phyloP scores from a whole-genome alignment of 2,888 invertebrate species.

The Candidula unifasciata region DNA sequence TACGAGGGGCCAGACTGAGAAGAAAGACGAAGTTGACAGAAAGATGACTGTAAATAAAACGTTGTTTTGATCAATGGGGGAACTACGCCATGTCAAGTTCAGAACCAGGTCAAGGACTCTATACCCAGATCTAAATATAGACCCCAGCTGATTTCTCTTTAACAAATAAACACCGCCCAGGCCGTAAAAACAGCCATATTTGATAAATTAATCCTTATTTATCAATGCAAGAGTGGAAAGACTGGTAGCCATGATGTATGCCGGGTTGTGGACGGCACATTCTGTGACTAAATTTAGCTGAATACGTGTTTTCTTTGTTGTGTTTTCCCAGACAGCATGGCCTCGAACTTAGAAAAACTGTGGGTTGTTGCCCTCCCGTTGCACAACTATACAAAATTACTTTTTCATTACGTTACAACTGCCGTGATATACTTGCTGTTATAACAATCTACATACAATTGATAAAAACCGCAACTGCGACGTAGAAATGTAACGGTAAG shows the following conservation, averaged over 20 bases:
- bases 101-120: constrained; percentile 45
- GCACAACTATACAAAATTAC: not conserved
- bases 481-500: too few relatives aligned
- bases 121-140: constrained; percentile 43
- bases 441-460: not conserved
- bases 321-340: constrained; percentile 7
- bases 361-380: not conserved
- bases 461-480: too few relatives aligned
- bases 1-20: too few relatives aligned
- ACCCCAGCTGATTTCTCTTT: constrained; percentile 50
- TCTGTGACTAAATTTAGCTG: constrained; percentile 31
- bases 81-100: constrained; percentile 44
- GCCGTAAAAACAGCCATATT: not conserved
- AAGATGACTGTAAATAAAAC: not conserved
- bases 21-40: too few relatives aligned
- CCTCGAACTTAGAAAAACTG: constrained; percentile 1
- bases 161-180: not conserved
- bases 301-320: constrained; percentile 46
- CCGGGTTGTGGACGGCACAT: not conserved
- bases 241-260: not conserved
- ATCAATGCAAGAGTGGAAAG: not conserved
- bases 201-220: not conserved
- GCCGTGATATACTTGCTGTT: not conserved
- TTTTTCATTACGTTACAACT: not conserved
- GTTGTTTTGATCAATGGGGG: constrained; percentile 38